Conservation (phyloP, 2,113 vertebrate genomes). For the Gavia stellata region DNA sequence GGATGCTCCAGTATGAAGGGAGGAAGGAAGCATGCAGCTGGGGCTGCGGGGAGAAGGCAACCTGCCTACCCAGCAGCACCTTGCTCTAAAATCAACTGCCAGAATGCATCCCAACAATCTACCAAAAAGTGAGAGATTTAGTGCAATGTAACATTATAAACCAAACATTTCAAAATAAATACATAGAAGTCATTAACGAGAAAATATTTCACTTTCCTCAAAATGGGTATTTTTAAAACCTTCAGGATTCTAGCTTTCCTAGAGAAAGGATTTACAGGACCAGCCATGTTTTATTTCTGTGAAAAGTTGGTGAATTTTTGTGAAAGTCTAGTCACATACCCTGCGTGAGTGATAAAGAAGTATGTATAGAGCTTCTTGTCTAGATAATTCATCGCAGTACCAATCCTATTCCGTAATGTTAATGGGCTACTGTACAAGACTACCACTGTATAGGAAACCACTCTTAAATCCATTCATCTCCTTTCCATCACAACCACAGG, state of each 20-base stretch:
- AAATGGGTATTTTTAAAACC: background rate
- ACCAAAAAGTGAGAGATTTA: background rate
- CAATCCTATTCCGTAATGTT: conserved; percentile 20
- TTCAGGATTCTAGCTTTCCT: background rate
- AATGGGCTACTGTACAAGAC: conserved; percentile 47
- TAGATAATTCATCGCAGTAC: conserved; percentile 39
- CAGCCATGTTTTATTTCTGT: background rate
- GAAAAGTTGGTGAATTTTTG: background rate
- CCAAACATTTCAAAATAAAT: background rate
- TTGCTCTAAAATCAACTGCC: background rate
- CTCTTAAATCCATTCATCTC: conserved; percentile 48
- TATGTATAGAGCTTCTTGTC: conserved; percentile 6
- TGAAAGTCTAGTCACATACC: conserved; percentile 15
- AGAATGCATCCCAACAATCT: background rate
- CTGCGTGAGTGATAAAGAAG: background rate
- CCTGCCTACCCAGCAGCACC: background rate
- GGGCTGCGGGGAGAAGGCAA: background rate
- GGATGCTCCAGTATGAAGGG: background rate
- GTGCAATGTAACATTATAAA: background rate
- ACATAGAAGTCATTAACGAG: background rate
- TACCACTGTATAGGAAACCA: conserved; percentile 34
- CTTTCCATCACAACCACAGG: background rate
- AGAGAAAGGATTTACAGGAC: background rate
- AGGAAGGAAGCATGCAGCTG: background rate
- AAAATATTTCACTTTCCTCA: background rate